Evolutionary conservation across 2,797 vertebrate genomes (phyloP), one percentile per base, ranked within the genome.

Genomic region (Meriones psammophilus): DNA sequence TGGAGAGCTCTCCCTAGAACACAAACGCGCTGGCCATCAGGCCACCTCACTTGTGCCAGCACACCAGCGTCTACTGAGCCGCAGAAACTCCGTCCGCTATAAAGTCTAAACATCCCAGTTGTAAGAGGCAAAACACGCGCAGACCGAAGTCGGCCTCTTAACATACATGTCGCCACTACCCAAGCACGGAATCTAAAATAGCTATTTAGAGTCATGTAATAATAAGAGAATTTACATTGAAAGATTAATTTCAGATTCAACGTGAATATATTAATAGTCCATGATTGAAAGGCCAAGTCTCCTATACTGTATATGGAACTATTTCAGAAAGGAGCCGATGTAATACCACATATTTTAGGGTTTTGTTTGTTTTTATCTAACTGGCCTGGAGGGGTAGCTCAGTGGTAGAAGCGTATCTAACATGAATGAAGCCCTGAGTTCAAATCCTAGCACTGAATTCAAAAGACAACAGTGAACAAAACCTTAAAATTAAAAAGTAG

Each of bases 211-310:
- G 22, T 71, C 26, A 3, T 84, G 54, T 33, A 91, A 60, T 87
- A 91, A 94, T 89, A 85, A 24, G 46, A 76, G 14, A 81, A 89
- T 5, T 18, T 9, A 89, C 18, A 83, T 2, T 79, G 50, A 50
- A 74, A 76, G 71, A 94, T 46, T 64, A 92, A 80, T 69, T 92
- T 89, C 60, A 89, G 94, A 96, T 91, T 74, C 69, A 91, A 83
- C 46, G n/a, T 14, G 80, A 88, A 26, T 9, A 10, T 18, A 68
- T 64, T 54, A 74, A 80, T 71, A n/a, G 3, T 50, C 58, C 66
- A 92, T 68, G 30, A 83, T 60, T 77, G 54, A 78, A 92, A 93
- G 74, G n/a, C 6, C 58, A 78, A 64, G 69, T 64, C 50, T 89
- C 20, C 69, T 81, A 74, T 58, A 54, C 2, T 68, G 33, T 22